A percentile compares a stretch with the other conserved stretches of the same genome.
These are phyloP conservation scores for Rousettus leschenaultii DNA, from an alignment of 2,113 vertebrate species.

Conservation along the genomic window DNA sequence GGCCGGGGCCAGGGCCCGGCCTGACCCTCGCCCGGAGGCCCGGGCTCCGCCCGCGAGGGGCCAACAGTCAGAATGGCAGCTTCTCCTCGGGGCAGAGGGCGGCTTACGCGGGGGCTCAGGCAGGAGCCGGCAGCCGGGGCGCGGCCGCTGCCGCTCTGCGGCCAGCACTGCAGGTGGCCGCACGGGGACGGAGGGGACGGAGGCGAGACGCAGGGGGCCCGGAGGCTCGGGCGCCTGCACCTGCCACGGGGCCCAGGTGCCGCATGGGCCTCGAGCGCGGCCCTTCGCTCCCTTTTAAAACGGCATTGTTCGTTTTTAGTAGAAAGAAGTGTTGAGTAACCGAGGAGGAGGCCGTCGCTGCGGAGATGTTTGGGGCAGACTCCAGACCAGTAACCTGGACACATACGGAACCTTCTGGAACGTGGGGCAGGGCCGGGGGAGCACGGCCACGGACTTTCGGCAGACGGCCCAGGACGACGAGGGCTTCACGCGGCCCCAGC, in stretches of 20 bases:
- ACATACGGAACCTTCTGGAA: neutral
- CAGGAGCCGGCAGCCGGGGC: no score
- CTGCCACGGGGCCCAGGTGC: rapidly evolving
- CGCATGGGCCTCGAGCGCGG: rapidly evolving
- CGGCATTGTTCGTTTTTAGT: neutral
- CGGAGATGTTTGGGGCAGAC: neutral
- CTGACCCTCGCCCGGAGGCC: rapidly evolving
- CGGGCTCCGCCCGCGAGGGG: neutral
- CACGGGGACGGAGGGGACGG: neutral
- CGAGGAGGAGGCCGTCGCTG: rapidly evolving
- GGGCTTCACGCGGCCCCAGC: neutral
- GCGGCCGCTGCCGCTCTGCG: no score
- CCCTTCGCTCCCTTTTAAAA: rapidly evolving
- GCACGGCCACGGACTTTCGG: rapidly evolving
- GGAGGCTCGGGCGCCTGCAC: rapidly evolving
- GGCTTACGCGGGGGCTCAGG: neutral
- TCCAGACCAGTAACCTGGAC: neutral
- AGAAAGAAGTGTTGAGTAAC: neutral
- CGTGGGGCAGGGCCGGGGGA: neutral
- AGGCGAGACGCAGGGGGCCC: neutral
- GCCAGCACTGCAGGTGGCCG: no score
- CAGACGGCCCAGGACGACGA: neutral
- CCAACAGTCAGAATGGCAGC: rapidly evolving
- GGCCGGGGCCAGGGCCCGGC: rapidly evolving
- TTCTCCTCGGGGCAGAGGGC: neutral